Evolutionary conservation across 2,888 invertebrate genomes (phyloP).

Genomic region (Agriopis aurantiaria): DNA sequence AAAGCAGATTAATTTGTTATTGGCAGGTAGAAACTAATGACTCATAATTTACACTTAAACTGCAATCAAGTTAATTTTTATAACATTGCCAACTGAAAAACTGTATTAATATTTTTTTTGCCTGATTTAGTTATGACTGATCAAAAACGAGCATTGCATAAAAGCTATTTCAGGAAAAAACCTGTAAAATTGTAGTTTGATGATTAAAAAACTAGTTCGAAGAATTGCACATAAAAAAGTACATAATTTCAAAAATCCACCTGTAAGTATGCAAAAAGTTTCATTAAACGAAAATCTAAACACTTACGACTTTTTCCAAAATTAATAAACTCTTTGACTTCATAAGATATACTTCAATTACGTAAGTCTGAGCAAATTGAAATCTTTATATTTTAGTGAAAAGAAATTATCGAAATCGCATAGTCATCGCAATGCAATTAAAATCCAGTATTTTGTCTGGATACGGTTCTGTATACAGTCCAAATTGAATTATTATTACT

Average conservation of each 20-base stretch:
- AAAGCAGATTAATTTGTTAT: slow-evolving; percentile 7
- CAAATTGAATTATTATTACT: slow-evolving; percentile 31
- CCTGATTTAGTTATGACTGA: too few relatives aligned
- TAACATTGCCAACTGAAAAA: background rate
- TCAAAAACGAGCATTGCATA: background rate
- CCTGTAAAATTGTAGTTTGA: background rate
- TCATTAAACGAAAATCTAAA: background rate
- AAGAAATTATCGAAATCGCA: slow-evolving; percentile 36
- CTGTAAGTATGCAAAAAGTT: background rate
- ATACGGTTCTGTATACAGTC: slow-evolving; percentile 30
- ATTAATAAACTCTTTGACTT: too few relatives aligned
- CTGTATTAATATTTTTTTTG: too few relatives aligned
- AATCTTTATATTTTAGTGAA: slow-evolving; percentile 31
- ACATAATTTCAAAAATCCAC: background rate
- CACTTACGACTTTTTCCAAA: background rate
- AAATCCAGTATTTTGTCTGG: slow-evolving; percentile 21
- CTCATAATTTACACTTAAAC: slow-evolving; percentile 1
- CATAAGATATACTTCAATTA: slow-evolving; percentile 19
- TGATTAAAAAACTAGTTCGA: background rate
- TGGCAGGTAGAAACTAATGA: slow-evolving; percentile 1
- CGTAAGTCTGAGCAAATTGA: slow-evolving; percentile 36
- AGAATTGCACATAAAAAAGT: too few relatives aligned
- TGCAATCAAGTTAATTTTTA: slow-evolving; percentile 1
- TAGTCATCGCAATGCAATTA: slow-evolving; percentile 45
- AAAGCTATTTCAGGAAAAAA: background rate